phyloP scores from a whole-genome alignment of 2,888 invertebrate genomes.

The Chrysolina haemoptera region DNA sequence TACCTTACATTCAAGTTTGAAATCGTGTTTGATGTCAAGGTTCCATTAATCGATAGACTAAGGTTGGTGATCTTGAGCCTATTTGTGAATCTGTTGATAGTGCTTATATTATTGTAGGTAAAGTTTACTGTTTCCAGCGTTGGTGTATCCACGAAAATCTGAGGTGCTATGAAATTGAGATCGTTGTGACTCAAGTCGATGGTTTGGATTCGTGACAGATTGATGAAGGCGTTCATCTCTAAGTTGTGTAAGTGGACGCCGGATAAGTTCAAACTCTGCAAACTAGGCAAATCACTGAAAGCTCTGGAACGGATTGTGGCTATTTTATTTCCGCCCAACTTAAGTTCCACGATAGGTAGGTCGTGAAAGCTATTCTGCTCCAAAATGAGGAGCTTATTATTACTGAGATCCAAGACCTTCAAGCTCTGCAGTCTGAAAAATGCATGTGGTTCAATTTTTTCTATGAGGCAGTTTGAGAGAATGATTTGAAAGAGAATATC shows the following conservation, averaged over 20 bases:
- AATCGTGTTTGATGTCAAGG: constrained; percentile 14
- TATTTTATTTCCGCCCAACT: constrained; percentile 29
- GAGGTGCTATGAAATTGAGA: constrained; percentile 5
- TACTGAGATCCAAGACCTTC: constrained; percentile 30
- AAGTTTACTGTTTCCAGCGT: not conserved
- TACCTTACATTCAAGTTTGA: constrained; percentile 25
- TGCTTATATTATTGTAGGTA: not conserved
- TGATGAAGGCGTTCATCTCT: constrained; percentile 19
- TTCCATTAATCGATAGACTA: constrained; percentile 20
- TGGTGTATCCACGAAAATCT: not conserved
- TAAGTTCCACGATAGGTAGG: constrained; percentile 13
- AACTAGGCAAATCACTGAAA: constrained; percentile 26
- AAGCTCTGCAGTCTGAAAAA: constrained; percentile 19
- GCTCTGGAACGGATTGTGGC: constrained; percentile 19
- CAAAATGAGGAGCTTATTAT: constrained; percentile 28
- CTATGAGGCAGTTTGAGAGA: constrained; percentile 23
- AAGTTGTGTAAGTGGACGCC: constrained; percentile 6
- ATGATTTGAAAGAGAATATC: not conserved
- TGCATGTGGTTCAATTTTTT: constrained; percentile 24
- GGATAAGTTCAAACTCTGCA: constrained; percentile 28
- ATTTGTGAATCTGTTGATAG: constrained; percentile 20
- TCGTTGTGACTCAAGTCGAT: constrained; percentile 34
- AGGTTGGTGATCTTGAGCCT: not conserved
- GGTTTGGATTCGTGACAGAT: not conserved
- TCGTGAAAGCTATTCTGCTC: constrained; percentile 27